Evolutionary conservation across 1,140 invertebrate genomes (phyloP).

Genomic region (Eriosoma lanigerum): DNA sequence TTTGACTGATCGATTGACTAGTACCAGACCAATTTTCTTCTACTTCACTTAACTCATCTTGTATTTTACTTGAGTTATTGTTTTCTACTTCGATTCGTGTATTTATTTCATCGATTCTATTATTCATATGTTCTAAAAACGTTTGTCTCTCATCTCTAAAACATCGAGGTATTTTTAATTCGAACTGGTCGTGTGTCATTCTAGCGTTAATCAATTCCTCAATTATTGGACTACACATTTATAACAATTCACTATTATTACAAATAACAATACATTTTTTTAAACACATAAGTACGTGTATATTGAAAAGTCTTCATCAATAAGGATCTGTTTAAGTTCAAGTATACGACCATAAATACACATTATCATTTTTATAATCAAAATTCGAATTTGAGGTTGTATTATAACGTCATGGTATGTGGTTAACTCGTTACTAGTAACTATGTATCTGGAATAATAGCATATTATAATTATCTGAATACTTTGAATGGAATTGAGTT

Average conservation of each 20-base stretch:
- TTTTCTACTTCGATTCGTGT: background rate
- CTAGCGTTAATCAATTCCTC: background rate
- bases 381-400: conserved; percentile 14
- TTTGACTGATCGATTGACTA: background rate
- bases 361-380: conserved; percentile 22
- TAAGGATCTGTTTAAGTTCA: conserved; percentile 22
- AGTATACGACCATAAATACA: conserved; percentile 13
- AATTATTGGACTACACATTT: conserved; percentile 4
- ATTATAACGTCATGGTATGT: background rate
- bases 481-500: too few species aligned
- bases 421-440: background rate
- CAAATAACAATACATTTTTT: background rate
- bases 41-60: background rate
- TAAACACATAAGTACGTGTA: conserved; percentile 43
- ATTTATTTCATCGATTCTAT: conserved; percentile 20
- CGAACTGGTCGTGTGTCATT: conserved; percentile 11
- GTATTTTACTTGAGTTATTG: background rate
- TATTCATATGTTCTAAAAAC: background rate
- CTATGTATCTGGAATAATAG: conserved; percentile 19
- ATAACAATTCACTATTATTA: background rate
- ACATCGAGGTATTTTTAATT: conserved; percentile 24
- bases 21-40: background rate
- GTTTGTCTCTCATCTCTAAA: background rate
- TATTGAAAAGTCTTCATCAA: conserved; percentile 6
- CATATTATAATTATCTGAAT: too few species aligned